phyloP scores from a whole-genome alignment of 2,888 invertebrate species.

The Pomacea canaliculata region DNA sequence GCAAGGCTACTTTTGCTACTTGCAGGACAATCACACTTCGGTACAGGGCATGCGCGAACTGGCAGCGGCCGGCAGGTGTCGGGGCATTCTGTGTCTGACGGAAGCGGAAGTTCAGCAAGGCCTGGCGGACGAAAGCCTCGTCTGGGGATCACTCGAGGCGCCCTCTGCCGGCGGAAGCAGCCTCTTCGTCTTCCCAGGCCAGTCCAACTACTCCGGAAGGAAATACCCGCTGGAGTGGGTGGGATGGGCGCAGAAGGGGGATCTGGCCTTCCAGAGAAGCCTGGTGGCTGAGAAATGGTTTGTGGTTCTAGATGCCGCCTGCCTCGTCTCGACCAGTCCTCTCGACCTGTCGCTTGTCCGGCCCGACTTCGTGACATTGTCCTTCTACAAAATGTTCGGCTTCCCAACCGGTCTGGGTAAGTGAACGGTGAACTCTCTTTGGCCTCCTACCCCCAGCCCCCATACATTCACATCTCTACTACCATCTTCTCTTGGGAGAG shows the following conservation, averaged over 20 bases:
- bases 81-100: slow-evolving; percentile 48
- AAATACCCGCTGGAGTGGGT: slow-evolving; percentile 88
- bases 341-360: slow-evolving; percentile 80
- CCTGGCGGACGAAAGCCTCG: slow-evolving; percentile 2
- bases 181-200: slow-evolving; percentile 89
- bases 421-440: slow-evolving; percentile 11
- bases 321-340: slow-evolving; percentile 81
- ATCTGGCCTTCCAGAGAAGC: slow-evolving; percentile 44
- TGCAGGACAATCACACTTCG: slow-evolving; percentile 94
- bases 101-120: slow-evolving; percentile 39
- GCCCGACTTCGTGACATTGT: slow-evolving; percentile 91
- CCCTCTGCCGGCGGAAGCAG: slow-evolving; percentile 7
- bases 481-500: no score
- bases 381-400: slow-evolving; percentile 97
- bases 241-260: slow-evolving; percentile 76
- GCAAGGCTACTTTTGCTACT: slow-evolving; percentile 81
- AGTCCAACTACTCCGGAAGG: slow-evolving; percentile 93
- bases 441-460: no score
- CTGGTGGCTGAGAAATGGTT: slow-evolving; percentile 52
- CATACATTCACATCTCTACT: no score
- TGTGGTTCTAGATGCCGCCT: slow-evolving; percentile 88
- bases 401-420: slow-evolving; percentile 91
- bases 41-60: slow-evolving; percentile 91
- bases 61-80: slow-evolving; percentile 68
- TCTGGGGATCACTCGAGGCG: slow-evolving; percentile 6